phyloP scores from a whole-genome alignment of 2,888 invertebrate genomes.

The Bibio marci region DNA sequence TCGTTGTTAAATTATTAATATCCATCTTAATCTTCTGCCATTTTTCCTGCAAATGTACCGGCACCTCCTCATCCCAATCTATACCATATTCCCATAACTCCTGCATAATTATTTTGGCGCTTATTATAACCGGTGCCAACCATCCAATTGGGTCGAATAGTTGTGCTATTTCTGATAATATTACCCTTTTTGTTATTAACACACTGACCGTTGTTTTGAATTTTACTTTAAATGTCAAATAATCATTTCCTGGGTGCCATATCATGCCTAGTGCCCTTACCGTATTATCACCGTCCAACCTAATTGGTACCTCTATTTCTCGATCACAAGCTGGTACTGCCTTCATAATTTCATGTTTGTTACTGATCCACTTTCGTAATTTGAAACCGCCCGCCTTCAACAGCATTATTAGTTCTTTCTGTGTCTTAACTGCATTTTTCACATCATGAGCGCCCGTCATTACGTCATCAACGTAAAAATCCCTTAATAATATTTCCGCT shows the following conservation, averaged over 20 bases:
- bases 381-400: conserved; percentile 7
- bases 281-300: too few species aligned
- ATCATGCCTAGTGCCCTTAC: too few species aligned
- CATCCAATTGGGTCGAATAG: conserved; percentile 10
- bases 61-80: conserved; percentile 9
- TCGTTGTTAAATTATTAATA: conserved; percentile 1
- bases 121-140: conserved; percentile 8
- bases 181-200: conserved; percentile 6
- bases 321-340: conserved; percentile 4
- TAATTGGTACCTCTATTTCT: too few species aligned
- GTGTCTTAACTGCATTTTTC: conserved; percentile 7
- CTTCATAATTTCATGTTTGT: conserved; percentile 4
- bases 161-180: conserved; percentile 6
- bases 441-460: conserved; percentile 9
- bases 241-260: too few species aligned
- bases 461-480: conserved; percentile 12
- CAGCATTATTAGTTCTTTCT: conserved; percentile 7
- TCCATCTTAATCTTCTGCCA: conserved; percentile 5
- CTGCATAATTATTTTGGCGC: conserved; percentile 9
- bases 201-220: too few species aligned
- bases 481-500: conserved; percentile 4
- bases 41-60: not conserved
- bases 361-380: conserved; percentile 10
- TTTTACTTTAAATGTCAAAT: too few species aligned
- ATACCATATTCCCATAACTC: conserved; percentile 6